phyloP scores from a whole-genome alignment of 2,888 invertebrate genomes.

The Chesias legatella region DNA sequence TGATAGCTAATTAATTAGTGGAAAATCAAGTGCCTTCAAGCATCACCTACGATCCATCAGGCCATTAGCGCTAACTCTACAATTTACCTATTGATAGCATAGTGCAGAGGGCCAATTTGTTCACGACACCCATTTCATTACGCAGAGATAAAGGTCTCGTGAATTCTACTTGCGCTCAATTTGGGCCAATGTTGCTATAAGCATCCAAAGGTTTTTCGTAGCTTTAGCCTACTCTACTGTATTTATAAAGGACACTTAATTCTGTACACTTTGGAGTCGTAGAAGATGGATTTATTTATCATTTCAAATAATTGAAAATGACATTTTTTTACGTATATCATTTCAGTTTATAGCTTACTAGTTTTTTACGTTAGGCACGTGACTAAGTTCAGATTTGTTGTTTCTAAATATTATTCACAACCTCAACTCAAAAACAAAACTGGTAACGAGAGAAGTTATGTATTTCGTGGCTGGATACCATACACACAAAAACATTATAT shows the following conservation, averaged over 20 bases:
- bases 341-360: too few species aligned
- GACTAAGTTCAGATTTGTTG: too few species aligned
- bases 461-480: conserved; percentile 20
- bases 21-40: conserved; percentile 5
- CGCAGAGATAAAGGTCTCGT: conserved; percentile 65
- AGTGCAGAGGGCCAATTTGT: conserved; percentile 55
- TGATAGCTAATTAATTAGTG: too few species aligned
- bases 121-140: conserved; percentile 68
- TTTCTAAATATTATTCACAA: too few species aligned
- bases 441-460: conserved; percentile 14
- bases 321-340: too few species aligned
- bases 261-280: too few species aligned
- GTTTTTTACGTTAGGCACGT: too few species aligned
- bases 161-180: conserved; percentile 51
- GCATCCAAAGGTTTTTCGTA: conserved; percentile 10
- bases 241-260: too few species aligned
- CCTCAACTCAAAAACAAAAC: background rate
- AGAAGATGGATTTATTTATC: too few species aligned
- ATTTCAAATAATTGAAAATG: too few species aligned
- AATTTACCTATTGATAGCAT: conserved; percentile 48
- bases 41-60: conserved; percentile 32
- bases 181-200: conserved; percentile 38
- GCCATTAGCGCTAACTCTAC: conserved; percentile 39
- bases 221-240: background rate
- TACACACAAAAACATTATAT: too few species aligned